phyloP scores from a whole-genome alignment of 1,140 invertebrate species.

The Pantala flavescens region DNA sequence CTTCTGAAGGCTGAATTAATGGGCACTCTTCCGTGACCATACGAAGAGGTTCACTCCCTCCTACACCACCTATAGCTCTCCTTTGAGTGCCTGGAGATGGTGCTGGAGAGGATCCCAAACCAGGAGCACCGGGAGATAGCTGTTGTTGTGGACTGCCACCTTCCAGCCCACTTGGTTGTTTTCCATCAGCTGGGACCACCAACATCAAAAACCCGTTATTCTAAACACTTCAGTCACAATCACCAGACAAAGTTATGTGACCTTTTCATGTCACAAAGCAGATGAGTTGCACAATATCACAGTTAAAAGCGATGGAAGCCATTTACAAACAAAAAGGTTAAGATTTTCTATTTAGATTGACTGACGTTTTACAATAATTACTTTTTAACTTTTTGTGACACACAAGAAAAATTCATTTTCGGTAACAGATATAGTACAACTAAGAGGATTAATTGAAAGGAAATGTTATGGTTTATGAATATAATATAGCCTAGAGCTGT shows the following conservation, averaged over 20 bases:
- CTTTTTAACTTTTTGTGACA: too few species aligned
- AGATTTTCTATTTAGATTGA: too few species aligned
- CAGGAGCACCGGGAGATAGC: not conserved
- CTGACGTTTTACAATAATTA: too few species aligned
- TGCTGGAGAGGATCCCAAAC: not conserved
- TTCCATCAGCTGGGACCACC: not conserved
- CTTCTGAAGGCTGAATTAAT: constrained; percentile 69
- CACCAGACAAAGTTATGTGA: not conserved
- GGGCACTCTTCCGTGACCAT: constrained; percentile 45
- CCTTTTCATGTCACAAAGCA: too few species aligned
- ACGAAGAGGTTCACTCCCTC: constrained; percentile 31
- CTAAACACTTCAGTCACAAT: not conserved
- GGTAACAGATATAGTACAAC: too few species aligned
- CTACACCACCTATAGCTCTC: constrained; percentile 24
- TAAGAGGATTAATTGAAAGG: not conserved
- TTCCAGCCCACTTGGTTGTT: not conserved
- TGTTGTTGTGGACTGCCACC: not conserved
- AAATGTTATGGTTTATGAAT: not conserved
- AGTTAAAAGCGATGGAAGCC: too few species aligned
- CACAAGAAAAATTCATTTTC: too few species aligned
- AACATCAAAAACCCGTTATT: constrained; percentile 7
- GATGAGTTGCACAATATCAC: too few species aligned
- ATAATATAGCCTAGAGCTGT: too few species aligned
- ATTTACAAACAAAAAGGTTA: too few species aligned
- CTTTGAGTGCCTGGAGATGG: not conserved